Evolutionary conservation across 37 sponge, comb jelly and placozoan genomes (phyloP).

Genomic region (Axinella damicornis): DNA sequence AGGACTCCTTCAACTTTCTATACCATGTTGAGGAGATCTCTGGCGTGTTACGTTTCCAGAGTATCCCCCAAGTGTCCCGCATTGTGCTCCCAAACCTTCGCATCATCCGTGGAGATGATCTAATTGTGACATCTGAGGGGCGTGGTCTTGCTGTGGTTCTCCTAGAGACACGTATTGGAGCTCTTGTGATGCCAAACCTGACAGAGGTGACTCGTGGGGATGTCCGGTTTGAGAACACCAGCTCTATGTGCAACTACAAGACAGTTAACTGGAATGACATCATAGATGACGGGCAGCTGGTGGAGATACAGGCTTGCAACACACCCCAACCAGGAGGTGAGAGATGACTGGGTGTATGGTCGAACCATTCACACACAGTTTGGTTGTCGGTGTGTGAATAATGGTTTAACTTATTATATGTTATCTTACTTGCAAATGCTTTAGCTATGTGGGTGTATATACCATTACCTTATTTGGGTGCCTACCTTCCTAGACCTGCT

Average conservation of each 20-base stretch:
- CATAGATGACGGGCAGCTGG: slow-evolving; percentile 5
- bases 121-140: not conserved
- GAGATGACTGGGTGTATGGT: not conserved
- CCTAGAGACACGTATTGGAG: not conserved
- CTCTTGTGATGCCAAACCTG: slow-evolving; percentile 49
- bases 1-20: slow-evolving; percentile 50
- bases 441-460: too few relatives aligned
- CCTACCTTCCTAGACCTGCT: not conserved
- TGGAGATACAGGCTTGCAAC: not conserved
- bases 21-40: slow-evolving; percentile 55
- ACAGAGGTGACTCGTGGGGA: slow-evolving; percentile 53
- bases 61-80: slow-evolving; percentile 13
- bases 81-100: slow-evolving; percentile 60
- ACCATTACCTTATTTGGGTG: too few relatives aligned
- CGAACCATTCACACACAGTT: too few relatives aligned
- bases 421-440: too few relatives aligned
- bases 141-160: slow-evolving; percentile 3
- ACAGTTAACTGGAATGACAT: slow-evolving; percentile 72
- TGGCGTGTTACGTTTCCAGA: slow-evolving; percentile 22
- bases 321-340: too few relatives aligned
- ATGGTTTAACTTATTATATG: not conserved
- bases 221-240: slow-evolving; percentile 7
- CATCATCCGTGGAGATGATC: slow-evolving; percentile 42
- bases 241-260: slow-evolving; percentile 23
- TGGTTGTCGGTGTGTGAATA: not conserved